A percentile compares a stretch with the other conserved stretches of the same genome.
Evolutionary conservation across 1,140 invertebrate genomes (phyloP).

Genomic region (Drosophila chauvacae): DNA sequence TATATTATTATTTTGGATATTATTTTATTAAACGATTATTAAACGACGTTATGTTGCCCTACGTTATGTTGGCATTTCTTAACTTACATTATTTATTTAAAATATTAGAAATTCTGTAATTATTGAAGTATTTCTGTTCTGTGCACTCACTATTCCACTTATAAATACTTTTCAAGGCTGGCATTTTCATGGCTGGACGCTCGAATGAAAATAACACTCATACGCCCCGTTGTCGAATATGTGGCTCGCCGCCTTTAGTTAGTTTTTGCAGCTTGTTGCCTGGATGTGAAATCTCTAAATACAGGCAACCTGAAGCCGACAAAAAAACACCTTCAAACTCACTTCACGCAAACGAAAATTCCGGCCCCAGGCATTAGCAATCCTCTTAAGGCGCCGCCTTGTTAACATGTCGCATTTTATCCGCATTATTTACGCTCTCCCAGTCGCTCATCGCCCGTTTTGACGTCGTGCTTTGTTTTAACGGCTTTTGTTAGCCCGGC

Average conservation of each 20-base stretch:
- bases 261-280: conserved; percentile 11
- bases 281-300: conserved; percentile 54
- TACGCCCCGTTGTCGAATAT: conserved; percentile 46
- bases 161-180: conserved; percentile 45
- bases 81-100: not conserved
- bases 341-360: not conserved
- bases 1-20: not conserved
- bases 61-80: too few species aligned
- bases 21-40: not conserved
- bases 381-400: conserved; percentile 62
- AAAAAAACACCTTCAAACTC: conserved; percentile 1
- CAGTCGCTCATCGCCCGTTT: conserved; percentile 30
- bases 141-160: not conserved
- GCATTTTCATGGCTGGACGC: conserved; percentile 53
- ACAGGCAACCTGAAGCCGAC: conserved; percentile 20
- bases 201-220: conserved; percentile 42
- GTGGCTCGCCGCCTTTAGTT: conserved; percentile 17
- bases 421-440: conserved; percentile 66
- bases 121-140: not conserved
- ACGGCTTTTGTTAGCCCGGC: conserved; percentile 50
- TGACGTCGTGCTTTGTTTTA: conserved; percentile 58
- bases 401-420: conserved; percentile 76
- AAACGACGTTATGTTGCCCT: too few species aligned
- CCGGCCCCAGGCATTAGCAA: conserved; percentile 13
- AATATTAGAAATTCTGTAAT: too few species aligned